Base-by-base conservation (phyloP, 2,797 vertebrate species). In the Eleutherodactylus coqui region DNA sequence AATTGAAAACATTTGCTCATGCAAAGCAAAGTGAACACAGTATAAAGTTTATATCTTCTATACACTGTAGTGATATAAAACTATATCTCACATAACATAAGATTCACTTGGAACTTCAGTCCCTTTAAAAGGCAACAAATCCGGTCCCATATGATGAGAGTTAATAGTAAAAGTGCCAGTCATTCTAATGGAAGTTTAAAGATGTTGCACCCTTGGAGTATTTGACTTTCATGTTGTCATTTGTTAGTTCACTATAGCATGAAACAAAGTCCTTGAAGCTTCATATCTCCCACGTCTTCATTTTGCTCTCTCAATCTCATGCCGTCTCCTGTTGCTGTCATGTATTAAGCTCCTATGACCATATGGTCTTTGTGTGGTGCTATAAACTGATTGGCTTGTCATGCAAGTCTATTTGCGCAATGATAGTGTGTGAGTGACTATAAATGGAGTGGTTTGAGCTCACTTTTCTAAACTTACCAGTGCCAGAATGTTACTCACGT, bases 401-500 rank as follows among this genome's bases (percentile, higher is more conserved):
- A n/a, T 53, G 2, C 1, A n/a, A 69, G 29, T 53, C 5, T n/a
- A 17, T 72, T 19, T 82, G 13, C 14, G 32, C 51, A 53, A 82
- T 72, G 47, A 41, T 49, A 53, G 17, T 53, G 9, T 34, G 45
- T 49, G 62, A 36, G 43, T 69, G 36, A 29, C 60, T 47, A 49
- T 69, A 82, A 80, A 51, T 72, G 64, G 62, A 67, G 10, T 47
- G 60, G 19, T 49, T 64, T 64, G 17, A 32, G 27, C 41, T 69
- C 27, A 32, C 51, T 36, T 70, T 69, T 70, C 21, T 38, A 34
- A 43, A 41, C 38, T 60, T 17, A 79, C 36, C 5, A 27, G 24
- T 41, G 32, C 51, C 49, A 77, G 32, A 55, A 67, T 80, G 27
- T 47, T 80, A 29, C 58, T 79, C 60, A 69, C 79, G n/a, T 36